Conservation (phyloP, 1,140 invertebrate genomes). For the Delia radicum region DNA sequence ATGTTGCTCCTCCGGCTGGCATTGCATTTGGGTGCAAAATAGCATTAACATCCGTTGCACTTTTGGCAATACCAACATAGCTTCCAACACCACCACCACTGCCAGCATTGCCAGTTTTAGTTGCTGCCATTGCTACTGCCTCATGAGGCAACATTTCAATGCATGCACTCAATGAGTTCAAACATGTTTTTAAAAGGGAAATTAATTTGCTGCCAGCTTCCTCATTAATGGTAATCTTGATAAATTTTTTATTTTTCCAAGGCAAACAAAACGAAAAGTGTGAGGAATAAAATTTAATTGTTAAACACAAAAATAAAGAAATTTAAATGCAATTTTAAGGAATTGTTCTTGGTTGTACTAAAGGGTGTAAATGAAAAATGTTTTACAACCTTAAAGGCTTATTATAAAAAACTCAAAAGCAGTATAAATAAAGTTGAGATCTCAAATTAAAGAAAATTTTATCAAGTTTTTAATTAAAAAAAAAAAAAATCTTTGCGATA, state of each 20-base stretch:
- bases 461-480: too few species aligned
- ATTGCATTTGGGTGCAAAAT: not conserved
- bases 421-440: too few species aligned
- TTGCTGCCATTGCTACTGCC: not conserved
- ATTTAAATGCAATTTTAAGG: too few species aligned
- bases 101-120: not conserved
- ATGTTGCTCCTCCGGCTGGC: not conserved
- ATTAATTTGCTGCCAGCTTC: constrained; percentile 68
- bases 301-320: not conserved
- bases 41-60: constrained; percentile 13
- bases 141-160: constrained; percentile 37
- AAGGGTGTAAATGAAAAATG: too few species aligned
- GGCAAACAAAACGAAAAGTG: not conserved
- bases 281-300: not conserved
- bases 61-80: not conserved
- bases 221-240: constrained; percentile 68
- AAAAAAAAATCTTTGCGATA: too few species aligned
- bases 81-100: not conserved
- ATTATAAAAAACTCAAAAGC: too few species aligned
- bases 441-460: too few species aligned
- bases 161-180: constrained; percentile 45
- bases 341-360: too few species aligned
- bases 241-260: not conserved
- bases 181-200: constrained; percentile 60
- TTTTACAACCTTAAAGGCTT: too few species aligned